A percentile compares a stretch with the other conserved stretches of the same genome.
These are phyloP conservation scores for Coracias cyanogaster DNA, from an alignment of 2,797 vertebrate genomes.

Conservation along the genomic window DNA sequence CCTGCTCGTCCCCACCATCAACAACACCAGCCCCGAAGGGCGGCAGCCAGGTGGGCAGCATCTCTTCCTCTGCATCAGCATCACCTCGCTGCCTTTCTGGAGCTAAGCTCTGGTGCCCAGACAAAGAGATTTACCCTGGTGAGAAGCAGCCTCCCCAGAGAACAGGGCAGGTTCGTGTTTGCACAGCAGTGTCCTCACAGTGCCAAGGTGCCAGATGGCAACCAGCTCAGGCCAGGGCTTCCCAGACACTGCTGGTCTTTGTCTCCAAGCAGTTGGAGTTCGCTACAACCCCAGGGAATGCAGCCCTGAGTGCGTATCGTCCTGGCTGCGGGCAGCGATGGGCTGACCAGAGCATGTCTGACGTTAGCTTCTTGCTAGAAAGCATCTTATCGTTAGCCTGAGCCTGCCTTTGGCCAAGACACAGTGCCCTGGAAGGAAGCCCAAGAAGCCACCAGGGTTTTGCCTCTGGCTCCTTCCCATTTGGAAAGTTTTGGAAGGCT, in stretches of 20 bases:
- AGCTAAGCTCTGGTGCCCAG: background rate
- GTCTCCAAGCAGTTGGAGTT: background rate
- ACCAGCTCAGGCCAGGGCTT: background rate
- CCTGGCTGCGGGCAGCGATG: background rate
- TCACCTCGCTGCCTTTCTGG: background rate
- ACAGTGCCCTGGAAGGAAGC: conserved; percentile 2
- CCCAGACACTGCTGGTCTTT: conserved; percentile 1
- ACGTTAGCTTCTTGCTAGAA: background rate
- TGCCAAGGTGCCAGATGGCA: background rate
- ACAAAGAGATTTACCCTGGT: background rate
- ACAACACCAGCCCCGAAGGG: background rate
- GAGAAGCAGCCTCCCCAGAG: background rate
- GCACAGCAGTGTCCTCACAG: background rate
- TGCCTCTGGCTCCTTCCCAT: conserved; percentile 34
- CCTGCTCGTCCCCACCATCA: background rate
- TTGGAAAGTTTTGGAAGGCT: background rate
- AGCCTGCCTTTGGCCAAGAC: background rate
- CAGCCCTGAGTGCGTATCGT: background rate
- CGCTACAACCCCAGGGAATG: background rate
- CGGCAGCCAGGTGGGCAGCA: background rate
- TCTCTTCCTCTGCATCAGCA: background rate
- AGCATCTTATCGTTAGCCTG: background rate
- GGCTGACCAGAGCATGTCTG: background rate
- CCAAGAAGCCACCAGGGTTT: conserved; percentile 13
- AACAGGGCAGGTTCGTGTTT: background rate